Evolutionary conservation across 2,113 vertebrate species (phyloP).

Genomic region (Antennarius striatus): DNA sequence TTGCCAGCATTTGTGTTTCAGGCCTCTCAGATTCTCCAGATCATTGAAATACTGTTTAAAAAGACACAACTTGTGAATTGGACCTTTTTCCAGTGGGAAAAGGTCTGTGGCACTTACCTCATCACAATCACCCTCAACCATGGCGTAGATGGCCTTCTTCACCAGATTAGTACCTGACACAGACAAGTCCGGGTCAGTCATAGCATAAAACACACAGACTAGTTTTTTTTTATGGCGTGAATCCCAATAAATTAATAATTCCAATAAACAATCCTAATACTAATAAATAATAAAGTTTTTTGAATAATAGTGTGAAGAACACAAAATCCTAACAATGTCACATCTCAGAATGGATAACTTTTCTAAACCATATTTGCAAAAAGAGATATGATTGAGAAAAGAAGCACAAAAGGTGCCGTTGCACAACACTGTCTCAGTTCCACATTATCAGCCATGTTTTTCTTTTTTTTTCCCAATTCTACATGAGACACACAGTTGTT

Average conservation of each 20-base stretch:
- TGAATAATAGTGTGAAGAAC: not conserved
- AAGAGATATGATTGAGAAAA: constrained; percentile 24
- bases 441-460: not conserved
- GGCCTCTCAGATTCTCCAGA: not conserved
- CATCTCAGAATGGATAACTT: not conserved
- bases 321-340: not conserved
- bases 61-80: not conserved
- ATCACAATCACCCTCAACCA: constrained; percentile 99
- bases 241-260: no score
- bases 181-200: constrained; percentile 9
- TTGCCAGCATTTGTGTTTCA: not conserved
- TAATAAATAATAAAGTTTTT: not conserved
- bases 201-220: not conserved
- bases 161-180: constrained; percentile 98
- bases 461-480: not conserved
- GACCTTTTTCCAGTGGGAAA: not conserved
- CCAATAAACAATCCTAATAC: no score
- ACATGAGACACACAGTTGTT: not conserved
- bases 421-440: not conserved
- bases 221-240: not conserved
- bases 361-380: constrained; percentile 40
- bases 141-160: constrained; percentile 99
- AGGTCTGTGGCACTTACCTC: constrained; percentile 84
- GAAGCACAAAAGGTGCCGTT: not conserved
- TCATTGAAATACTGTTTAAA: not conserved